Evolutionary conservation across 2,797 vertebrate genomes (phyloP).

Genomic region (Sebastes hubbsi): DNA sequence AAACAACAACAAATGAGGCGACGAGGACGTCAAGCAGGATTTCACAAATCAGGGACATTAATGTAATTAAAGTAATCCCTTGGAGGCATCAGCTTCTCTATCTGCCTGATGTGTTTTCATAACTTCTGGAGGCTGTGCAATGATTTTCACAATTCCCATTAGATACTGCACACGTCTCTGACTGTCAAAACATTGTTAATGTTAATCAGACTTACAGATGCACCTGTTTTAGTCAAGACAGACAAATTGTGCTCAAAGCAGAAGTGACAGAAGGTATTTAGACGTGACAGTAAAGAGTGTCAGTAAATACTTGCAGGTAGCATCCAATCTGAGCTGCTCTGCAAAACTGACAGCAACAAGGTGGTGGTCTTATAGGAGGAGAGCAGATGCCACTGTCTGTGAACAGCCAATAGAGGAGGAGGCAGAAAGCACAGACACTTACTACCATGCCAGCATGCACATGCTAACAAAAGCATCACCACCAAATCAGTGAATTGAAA

Average conservation of each 20-base stretch:
- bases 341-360: constrained; percentile 40
- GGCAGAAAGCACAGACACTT: constrained; percentile 22
- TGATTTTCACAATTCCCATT: constrained; percentile 30
- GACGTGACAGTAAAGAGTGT: constrained; percentile 57
- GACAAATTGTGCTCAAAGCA: not conserved
- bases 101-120: constrained; percentile 59
- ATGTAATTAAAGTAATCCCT: constrained; percentile 73
- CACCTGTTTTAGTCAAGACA: constrained; percentile 20
- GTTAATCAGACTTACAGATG: constrained; percentile 22
- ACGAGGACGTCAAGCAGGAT: constrained; percentile 67
- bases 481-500: constrained; percentile 21
- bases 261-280: constrained; percentile 41
- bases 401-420: constrained; percentile 58
- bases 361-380: constrained; percentile 54
- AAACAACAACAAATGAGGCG: constrained; percentile 66
- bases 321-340: constrained; percentile 61
- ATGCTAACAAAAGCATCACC: constrained; percentile 31
- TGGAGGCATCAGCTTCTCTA: constrained; percentile 52
- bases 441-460: constrained; percentile 6
- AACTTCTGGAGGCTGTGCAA: constrained; percentile 55
- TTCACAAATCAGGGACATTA: constrained; percentile 65
- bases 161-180: constrained; percentile 34
- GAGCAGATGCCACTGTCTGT: constrained; percentile 56
- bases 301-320: constrained; percentile 24
- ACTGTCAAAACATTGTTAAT: constrained; percentile 11